phyloP scores from a whole-genome alignment of 2,888 invertebrate species.

The Caenorhabditis sulstoni region DNA sequence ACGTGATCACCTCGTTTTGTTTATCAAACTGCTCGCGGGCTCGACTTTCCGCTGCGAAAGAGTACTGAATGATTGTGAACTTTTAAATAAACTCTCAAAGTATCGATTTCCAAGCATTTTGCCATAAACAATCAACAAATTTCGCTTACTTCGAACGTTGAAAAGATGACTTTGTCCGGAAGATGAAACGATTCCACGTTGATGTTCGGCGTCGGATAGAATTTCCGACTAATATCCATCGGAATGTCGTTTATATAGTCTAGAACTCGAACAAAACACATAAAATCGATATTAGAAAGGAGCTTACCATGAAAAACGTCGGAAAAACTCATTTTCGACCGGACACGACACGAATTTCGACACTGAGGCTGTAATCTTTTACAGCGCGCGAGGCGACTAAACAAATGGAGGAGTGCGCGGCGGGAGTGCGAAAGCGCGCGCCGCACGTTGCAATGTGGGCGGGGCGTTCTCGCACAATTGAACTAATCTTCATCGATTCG shows the following conservation, averaged over 20 bases:
- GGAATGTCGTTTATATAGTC: conserved; percentile 56
- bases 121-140: not conserved
- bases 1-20: conserved; percentile 39
- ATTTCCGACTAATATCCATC: conserved; percentile 45
- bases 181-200: conserved; percentile 36
- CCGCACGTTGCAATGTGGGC: conserved; percentile 32
- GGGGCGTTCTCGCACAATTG: conserved; percentile 23
- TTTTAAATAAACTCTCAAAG: no score
- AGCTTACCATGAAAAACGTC: conserved; percentile 54
- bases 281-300: not conserved
- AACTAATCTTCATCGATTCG: conserved; percentile 42
- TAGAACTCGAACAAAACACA: conserved; percentile 2
- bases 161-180: conserved; percentile 26
- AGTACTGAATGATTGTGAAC: conserved; percentile 52
- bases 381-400: no score
- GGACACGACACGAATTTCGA: no score
- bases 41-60: conserved; percentile 63
- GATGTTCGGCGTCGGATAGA: conserved; percentile 45
- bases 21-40: conserved; percentile 66
- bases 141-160: conserved; percentile 32
- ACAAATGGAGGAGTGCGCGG: not conserved
- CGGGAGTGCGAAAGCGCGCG: conserved; percentile 15
- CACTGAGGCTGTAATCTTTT: no score
- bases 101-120: conserved; percentile 10
- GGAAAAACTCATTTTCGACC: conserved; percentile 45